Conservation (phyloP, 2,888 invertebrate genomes). For the Pelosia muscerda region DNA sequence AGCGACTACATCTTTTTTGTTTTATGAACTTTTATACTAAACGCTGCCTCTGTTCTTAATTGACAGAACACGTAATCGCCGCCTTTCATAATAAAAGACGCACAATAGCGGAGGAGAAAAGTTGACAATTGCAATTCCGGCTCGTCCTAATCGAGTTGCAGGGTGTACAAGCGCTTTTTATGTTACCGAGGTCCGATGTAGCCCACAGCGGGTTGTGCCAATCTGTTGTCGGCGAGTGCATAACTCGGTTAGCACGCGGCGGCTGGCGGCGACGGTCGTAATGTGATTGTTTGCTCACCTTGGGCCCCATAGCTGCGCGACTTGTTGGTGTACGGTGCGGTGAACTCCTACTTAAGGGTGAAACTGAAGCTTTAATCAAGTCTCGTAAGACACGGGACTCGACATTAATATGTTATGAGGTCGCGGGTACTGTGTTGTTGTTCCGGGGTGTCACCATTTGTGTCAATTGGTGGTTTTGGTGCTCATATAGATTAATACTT, state of each 20-base stretch:
- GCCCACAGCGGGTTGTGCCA: conserved; percentile 2
- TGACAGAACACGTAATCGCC: conserved; percentile 9
- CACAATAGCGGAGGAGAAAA: neutral
- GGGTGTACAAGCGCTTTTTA: conserved; percentile 8
- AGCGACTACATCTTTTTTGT: neutral
- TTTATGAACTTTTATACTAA: conserved; percentile 9
- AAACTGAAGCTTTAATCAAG: neutral
- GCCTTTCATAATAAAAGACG: conserved; percentile 4
- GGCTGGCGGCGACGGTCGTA: neutral
- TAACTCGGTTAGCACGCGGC: conserved; percentile 18
- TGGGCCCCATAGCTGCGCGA: neutral
- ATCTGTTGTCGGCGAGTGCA: conserved; percentile 15
- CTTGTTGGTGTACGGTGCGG: neutral
- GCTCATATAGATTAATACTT: neutral
- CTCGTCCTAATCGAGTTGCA: conserved; percentile 16
- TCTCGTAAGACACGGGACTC: neutral
- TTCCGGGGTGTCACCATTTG: neutral
- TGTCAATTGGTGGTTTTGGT: neutral
- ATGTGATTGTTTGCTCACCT: conserved; percentile 18
- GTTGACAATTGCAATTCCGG: conserved; percentile 9
- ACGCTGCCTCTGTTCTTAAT: neutral
- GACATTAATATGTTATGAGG: neutral
- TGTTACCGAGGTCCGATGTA: conserved; percentile 13
- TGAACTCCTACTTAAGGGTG: neutral
- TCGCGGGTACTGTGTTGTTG: neutral